phyloP scores from a whole-genome alignment of 2,797 vertebrate species.

The Anisognathus igniventris region DNA sequence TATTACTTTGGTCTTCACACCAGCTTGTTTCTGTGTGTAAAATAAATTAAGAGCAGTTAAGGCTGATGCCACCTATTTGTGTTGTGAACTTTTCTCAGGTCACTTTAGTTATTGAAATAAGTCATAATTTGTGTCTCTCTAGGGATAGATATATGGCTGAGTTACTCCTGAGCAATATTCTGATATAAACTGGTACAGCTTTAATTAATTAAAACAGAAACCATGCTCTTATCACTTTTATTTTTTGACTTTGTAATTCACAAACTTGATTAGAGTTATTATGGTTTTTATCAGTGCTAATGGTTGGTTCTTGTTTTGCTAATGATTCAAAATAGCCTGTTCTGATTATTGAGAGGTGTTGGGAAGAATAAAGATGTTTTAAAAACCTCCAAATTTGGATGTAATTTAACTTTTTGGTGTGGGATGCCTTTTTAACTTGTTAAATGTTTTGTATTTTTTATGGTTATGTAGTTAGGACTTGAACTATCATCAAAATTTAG shows the following conservation, averaged over 20 bases:
- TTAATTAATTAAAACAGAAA: not conserved
- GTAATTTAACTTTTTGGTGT: not conserved
- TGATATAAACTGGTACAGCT: not conserved
- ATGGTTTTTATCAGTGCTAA: not conserved
- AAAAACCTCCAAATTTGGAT: not conserved
- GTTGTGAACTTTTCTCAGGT: not conserved
- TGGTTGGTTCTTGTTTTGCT: not conserved
- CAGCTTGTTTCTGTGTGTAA: accelerated
- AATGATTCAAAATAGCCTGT: not conserved
- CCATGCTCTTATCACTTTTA: not conserved
- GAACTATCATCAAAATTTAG: not conserved
- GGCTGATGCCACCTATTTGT: not conserved
- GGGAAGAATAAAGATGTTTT: not conserved
- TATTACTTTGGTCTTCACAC: not conserved
- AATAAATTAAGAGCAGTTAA: not conserved
- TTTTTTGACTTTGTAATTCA: not conserved
- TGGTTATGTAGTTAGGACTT: not conserved
- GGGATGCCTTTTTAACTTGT: not conserved
- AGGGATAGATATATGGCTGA: not conserved
- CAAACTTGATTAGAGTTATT: not conserved
- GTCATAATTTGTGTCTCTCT: not conserved
- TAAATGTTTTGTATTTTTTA: not conserved
- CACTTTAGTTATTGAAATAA: not conserved
- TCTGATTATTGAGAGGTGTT: not conserved
- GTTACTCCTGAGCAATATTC: not conserved